Evolutionary conservation across 2,888 invertebrate genomes (phyloP).

Genomic region (Cancer borealis): DNA sequence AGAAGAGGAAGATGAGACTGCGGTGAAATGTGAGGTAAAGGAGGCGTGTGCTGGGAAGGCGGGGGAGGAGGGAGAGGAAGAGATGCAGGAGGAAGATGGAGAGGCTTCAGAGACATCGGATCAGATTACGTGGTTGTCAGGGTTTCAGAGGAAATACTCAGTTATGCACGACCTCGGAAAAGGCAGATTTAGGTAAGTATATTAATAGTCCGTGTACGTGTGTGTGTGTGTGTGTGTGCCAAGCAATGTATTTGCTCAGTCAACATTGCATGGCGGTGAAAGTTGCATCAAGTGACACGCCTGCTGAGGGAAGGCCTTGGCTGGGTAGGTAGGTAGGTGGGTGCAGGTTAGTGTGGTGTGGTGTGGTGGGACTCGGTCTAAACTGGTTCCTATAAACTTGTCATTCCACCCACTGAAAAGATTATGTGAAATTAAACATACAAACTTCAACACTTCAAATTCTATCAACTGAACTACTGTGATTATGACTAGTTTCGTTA

Average conservation of each 20-base stretch:
- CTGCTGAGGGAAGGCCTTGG: neutral
- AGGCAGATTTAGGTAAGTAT: conserved; percentile 67
- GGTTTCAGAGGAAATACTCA: conserved; percentile 66
- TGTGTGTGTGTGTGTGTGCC: conserved; percentile 7
- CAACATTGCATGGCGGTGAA: conserved; percentile 52
- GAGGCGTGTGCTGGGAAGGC: conserved; percentile 26
- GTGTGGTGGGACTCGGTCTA: neutral
- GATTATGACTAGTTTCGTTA: neutral
- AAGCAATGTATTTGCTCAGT: conserved; percentile 21
- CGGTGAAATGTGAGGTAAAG: conserved; percentile 37
- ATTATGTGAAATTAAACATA: neutral
- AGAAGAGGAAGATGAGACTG: conserved; percentile 63
- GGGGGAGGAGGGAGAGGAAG: conserved; percentile 48
- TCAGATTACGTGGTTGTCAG: conserved; percentile 61
- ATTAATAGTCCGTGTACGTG: neutral
- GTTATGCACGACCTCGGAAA: conserved; percentile 67
- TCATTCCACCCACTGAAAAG: conserved; percentile 14
- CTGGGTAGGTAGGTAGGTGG: neutral
- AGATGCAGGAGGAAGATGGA: conserved; percentile 36
- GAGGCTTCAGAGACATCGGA: neutral
- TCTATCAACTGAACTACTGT: too few species aligned
- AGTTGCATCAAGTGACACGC: conserved; percentile 47
- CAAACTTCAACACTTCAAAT: neutral
- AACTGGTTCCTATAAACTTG: conserved; percentile 23
- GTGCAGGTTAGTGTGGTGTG: too few species aligned